Evolutionary conservation across 2,888 invertebrate species (phyloP).

Genomic region (Malthinus flaveolus): DNA sequence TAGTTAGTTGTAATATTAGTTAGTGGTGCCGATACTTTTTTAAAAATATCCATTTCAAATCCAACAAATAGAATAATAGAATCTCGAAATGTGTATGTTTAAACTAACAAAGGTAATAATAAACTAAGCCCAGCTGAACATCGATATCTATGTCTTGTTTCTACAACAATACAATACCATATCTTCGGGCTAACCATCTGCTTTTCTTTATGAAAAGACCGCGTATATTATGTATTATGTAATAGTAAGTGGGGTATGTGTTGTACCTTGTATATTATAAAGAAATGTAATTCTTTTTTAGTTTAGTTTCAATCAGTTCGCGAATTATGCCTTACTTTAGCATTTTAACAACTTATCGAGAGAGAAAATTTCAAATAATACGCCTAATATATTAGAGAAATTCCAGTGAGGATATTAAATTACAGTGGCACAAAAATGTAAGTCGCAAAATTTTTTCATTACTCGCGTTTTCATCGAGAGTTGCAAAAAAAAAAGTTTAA

Average conservation of each 20-base stretch:
- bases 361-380: background rate
- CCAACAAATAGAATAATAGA: slow-evolving; percentile 24
- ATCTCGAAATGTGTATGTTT: slow-evolving; percentile 14
- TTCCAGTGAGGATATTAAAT: too few relatives aligned
- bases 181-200: slow-evolving; percentile 40
- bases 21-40: too few relatives aligned
- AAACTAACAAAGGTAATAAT: slow-evolving; percentile 29
- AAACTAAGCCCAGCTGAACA: slow-evolving; percentile 27
- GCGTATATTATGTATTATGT: slow-evolving; percentile 35
- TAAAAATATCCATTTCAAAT: slow-evolving; percentile 25
- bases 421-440: too few relatives aligned
- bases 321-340: slow-evolving; percentile 13
- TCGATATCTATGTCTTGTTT: slow-evolving; percentile 41
- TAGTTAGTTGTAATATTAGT: too few relatives aligned
- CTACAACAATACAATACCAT: slow-evolving; percentile 37
- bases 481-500: too few relatives aligned
- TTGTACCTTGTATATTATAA: slow-evolving; percentile 17
- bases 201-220: slow-evolving; percentile 37
- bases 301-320: slow-evolving; percentile 24
- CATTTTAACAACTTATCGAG: background rate
- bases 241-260: slow-evolving; percentile 38
- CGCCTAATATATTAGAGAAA: background rate
- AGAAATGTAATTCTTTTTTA: slow-evolving; percentile 19
- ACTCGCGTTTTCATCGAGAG: too few relatives aligned
- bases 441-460: too few relatives aligned